phyloP scores from a whole-genome alignment of 2,797 vertebrate species.

The Tragopan temminckii region DNA sequence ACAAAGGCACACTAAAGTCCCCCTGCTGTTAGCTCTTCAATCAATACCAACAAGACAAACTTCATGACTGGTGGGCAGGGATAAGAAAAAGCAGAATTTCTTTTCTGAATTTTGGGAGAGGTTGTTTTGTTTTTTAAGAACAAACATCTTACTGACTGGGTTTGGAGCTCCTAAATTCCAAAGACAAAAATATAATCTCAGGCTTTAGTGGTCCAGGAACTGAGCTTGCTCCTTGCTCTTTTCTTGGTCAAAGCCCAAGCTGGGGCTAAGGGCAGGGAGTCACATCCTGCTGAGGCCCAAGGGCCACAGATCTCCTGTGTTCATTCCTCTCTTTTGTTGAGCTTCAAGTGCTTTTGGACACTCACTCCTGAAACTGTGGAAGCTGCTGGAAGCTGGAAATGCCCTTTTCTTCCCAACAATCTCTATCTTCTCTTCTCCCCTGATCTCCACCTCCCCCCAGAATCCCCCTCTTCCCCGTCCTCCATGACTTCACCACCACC shows the following conservation, averaged over 20 bases:
- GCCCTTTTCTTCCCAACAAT: not conserved
- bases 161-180: not conserved
- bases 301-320: not conserved
- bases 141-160: not conserved
- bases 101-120: not conserved
- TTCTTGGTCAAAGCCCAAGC: not conserved
- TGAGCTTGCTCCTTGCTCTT: not conserved
- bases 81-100: not conserved
- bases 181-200: not conserved
- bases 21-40: not conserved
- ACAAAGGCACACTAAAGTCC: not conserved
- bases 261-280: not conserved
- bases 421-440: not conserved
- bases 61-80: not conserved
- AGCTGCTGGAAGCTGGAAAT: not conserved
- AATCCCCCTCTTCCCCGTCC: not conserved
- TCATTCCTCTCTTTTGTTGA: not conserved
- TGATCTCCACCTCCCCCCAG: not conserved
- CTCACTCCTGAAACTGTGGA: not conserved
- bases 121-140: not conserved
- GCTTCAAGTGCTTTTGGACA: not conserved
- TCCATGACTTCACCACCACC: rapidly evolving
- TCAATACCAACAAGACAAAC: not conserved
- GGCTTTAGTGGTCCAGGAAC: not conserved
- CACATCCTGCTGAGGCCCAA: not conserved